Percentiles rank a stretch among this genome's conserved stretches.
These are phyloP conservation scores for Germaria angustata DNA, from an alignment of 2,888 invertebrate genomes.

Conservation along the genomic window DNA sequence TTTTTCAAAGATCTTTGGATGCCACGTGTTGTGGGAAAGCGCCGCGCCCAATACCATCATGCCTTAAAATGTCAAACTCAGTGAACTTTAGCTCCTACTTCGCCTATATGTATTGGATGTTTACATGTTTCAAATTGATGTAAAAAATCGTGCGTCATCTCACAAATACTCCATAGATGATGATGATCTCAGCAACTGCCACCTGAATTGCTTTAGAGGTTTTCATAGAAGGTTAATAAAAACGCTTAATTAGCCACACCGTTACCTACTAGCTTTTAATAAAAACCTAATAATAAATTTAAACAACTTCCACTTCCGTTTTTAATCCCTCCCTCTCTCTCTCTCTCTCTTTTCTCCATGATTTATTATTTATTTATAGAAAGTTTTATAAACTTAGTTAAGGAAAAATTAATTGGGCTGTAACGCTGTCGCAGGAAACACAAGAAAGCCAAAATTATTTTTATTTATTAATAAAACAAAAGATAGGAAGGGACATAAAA, in stretches of 20 bases:
- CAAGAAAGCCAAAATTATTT: not conserved
- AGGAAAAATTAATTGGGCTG: not conserved
- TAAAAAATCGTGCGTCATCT: too few species aligned
- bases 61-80: too few species aligned
- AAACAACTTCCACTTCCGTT: slow-evolving; percentile 28
- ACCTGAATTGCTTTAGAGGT: too few species aligned
- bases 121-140: too few species aligned
- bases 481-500: not conserved
- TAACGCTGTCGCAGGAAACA: slow-evolving; percentile 1
- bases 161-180: too few species aligned
- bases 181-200: too few species aligned
- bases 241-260: slow-evolving; percentile 7
- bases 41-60: too few species aligned
- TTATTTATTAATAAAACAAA: not conserved
- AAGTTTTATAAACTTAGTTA: not conserved
- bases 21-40: too few species aligned
- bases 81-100: too few species aligned
- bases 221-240: too few species aligned
- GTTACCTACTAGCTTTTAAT: not conserved
- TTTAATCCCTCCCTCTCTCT: not conserved
- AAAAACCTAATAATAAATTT: slow-evolving; percentile 29
- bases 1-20: too few species aligned
- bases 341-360: not conserved
- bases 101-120: too few species aligned
- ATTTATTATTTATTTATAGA: slow-evolving; percentile 9